These are phyloP conservation scores for Zaprionus gabonicus DNA, from an alignment of 1,140 invertebrate genomes.

Conservation along the genomic window DNA sequence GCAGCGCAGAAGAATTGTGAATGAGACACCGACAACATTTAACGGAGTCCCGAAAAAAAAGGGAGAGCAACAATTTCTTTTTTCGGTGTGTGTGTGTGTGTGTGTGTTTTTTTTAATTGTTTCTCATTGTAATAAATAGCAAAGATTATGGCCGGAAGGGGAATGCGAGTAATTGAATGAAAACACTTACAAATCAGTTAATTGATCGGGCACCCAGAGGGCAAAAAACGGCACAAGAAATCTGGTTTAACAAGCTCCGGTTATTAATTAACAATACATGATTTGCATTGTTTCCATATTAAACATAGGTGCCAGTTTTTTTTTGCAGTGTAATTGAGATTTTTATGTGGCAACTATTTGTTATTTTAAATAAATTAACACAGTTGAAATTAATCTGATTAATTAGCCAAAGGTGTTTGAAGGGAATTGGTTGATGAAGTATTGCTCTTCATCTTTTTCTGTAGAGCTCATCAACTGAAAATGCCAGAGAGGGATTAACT, in stretches of 20 bases:
- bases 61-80: background rate
- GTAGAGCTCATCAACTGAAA: no score
- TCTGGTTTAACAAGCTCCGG: background rate
- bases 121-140: constrained; percentile 34
- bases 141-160: constrained; percentile 28
- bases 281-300: background rate
- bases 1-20: constrained; percentile 19
- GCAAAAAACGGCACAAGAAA: background rate
- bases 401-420: background rate
- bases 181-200: constrained; percentile 16
- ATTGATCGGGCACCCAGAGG: background rate
- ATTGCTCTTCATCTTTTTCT: no score
- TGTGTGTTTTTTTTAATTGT: constrained; percentile 17
- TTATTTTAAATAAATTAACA: background rate
- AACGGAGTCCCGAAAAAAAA: constrained; percentile 4
- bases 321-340: background rate
- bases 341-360: background rate
- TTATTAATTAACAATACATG: background rate
- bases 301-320: background rate
- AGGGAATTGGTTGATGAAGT: no score
- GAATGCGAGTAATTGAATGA: constrained; percentile 27
- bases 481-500: background rate
- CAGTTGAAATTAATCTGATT: background rate
- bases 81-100: background rate
- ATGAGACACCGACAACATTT: constrained; percentile 20